phyloP scores from a whole-genome alignment of 2,888 invertebrate genomes.

The Dryomyza anilis region DNA sequence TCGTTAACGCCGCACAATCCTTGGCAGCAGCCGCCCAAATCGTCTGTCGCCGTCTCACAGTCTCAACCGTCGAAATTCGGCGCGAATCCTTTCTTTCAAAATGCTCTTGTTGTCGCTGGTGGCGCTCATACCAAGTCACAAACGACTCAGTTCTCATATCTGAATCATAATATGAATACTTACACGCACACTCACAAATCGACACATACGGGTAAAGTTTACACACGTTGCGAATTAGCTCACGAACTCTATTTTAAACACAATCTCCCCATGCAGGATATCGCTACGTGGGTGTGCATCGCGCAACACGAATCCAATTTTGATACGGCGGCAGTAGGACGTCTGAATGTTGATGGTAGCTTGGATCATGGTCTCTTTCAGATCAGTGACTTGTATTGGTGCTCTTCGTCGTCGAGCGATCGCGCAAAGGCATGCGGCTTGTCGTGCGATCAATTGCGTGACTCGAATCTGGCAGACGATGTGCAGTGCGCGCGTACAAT shows the following conservation, averaged over 20 bases:
- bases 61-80: neutral
- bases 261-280: slow-evolving; percentile 62
- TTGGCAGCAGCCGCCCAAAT: neutral
- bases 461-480: slow-evolving; percentile 72
- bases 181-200: neutral
- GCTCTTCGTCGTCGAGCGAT: slow-evolving; percentile 58
- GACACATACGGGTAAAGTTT: slow-evolving; percentile 62
- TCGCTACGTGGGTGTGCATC: slow-evolving; percentile 71
- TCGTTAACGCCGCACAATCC: too few relatives aligned
- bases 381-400: slow-evolving; percentile 74
- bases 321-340: slow-evolving; percentile 67
- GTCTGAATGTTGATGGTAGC: slow-evolving; percentile 38
- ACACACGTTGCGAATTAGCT: slow-evolving; percentile 72
- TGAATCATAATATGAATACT: slow-evolving; percentile 4
- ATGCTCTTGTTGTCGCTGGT: too few relatives aligned
- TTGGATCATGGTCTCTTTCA: slow-evolving; percentile 74
- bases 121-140: neutral
- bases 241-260: slow-evolving; percentile 65
- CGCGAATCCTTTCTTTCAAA: slow-evolving; percentile 28
- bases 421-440: slow-evolving; percentile 68
- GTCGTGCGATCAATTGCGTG: slow-evolving; percentile 66
- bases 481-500: slow-evolving; percentile 68
- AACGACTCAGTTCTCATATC: neutral
- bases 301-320: slow-evolving; percentile 71
- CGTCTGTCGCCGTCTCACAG: too few relatives aligned